Base-by-base conservation (phyloP, 2,888 invertebrate species). In the Leptogaster cylindrica region DNA sequence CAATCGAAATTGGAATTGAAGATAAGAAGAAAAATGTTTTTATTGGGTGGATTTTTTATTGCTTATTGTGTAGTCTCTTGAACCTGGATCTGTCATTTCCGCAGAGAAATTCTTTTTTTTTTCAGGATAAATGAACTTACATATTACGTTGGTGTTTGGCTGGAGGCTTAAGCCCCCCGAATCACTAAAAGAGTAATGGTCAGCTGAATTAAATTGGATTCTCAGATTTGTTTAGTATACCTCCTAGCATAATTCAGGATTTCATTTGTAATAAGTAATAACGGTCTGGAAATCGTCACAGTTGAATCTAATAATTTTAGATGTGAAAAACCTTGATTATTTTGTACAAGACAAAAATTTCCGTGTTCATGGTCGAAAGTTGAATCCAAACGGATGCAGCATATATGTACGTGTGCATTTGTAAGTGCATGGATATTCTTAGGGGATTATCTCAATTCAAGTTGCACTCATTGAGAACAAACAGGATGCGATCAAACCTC, bases 1-100 rank as follows among this genome's bases (percentile, higher is more conserved):
- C 58, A 68, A 68, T 66, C 65, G 61, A 66, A 68, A 68, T 68
- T 68, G 68, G 66, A 68, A 65, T 68, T 68, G 51, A 63, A 65
- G 68, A 66, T 68, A 68, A 68, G 68, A 68, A 68, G 68, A 68
- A 68, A 68, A 68, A 68, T 68, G 68, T 65, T 64, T 68, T 68
- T 50, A 52, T 68, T 68, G 65, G 68, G 61, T 66, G 61, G 66
- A 68, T 61, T 61, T 68, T 68, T 68, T 68, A 68, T 68, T 68
- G 68, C 68, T 68, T 68, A 68, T 68, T 68, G 68, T 65, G 44
- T 61, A 61, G 44, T 18, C 61, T 28, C 44, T 28, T 23, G 36
- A 36, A 55, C 55, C 39, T 44, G 7, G 25, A 18, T 25, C 44
- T 61, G 61, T 61, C 61, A 61, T 61, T 61, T 61, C 44, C 16